phyloP scores from a whole-genome alignment of 1,140 invertebrate species.

The Rhynchophorus ferrugineus region DNA sequence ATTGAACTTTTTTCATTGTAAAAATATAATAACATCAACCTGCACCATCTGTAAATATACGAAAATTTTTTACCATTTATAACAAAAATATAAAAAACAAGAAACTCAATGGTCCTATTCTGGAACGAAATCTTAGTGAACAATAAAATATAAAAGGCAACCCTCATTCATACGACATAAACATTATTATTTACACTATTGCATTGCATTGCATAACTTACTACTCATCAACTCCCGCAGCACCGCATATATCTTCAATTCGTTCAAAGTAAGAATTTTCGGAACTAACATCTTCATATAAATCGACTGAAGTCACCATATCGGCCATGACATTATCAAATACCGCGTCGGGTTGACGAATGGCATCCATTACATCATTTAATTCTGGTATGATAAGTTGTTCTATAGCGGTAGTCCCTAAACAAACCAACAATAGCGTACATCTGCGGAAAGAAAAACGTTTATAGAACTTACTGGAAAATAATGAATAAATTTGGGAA shows the following conservation, averaged over 20 bases:
- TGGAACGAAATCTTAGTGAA: too few relatives aligned
- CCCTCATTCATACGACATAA: too few relatives aligned
- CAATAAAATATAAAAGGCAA: too few relatives aligned
- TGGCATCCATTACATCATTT: slow-evolving; percentile 5
- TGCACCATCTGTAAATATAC: too few relatives aligned
- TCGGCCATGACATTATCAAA: slow-evolving; percentile 13
- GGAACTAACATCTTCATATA: background rate
- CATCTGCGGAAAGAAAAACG: slow-evolving; percentile 1
- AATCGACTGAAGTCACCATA: slow-evolving; percentile 2
- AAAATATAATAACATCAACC: too few relatives aligned
- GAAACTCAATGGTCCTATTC: too few relatives aligned
- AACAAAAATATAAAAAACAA: too few relatives aligned
- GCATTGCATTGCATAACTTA: background rate
- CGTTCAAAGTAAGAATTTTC: background rate
- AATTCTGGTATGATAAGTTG: slow-evolving; percentile 6
- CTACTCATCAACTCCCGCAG: background rate
- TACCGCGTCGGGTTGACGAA: slow-evolving; percentile 13
- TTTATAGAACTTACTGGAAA: slow-evolving; percentile 6
- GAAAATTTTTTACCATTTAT: too few relatives aligned
- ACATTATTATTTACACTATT: too few relatives aligned
- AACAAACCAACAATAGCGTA: background rate
- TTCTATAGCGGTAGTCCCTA: too few relatives aligned
- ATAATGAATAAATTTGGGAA: slow-evolving; percentile 13
- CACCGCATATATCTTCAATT: slow-evolving; percentile 2
- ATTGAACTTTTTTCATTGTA: too few relatives aligned